Conservation (phyloP, 2,888 invertebrate species). For the Heteromyza rotundicornis region DNA sequence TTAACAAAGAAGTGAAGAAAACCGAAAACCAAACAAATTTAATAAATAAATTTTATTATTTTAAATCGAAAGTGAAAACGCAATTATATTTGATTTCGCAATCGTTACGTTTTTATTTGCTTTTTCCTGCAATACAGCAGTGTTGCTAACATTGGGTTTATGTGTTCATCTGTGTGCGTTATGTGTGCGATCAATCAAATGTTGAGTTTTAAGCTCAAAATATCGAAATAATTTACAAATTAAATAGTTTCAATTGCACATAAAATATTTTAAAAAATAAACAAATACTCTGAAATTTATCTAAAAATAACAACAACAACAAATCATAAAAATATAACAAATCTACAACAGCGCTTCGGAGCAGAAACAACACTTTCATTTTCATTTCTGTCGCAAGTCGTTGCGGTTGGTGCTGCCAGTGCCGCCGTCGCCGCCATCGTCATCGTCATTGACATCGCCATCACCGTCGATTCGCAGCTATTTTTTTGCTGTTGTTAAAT, state of each 20-base stretch:
- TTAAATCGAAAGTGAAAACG: neutral
- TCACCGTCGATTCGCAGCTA: no score
- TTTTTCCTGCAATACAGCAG: neutral
- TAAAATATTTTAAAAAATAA: neutral
- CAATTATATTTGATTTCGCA: neutral
- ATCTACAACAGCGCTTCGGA: neutral
- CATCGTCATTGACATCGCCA: neutral
- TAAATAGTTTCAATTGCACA: no score
- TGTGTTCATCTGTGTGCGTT: neutral
- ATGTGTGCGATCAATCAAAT: no score
- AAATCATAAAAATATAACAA: neutral
- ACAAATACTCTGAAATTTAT: neutral
- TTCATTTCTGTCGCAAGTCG: slow-evolving; percentile 34
- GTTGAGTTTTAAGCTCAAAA: no score
- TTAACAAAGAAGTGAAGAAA: neutral
- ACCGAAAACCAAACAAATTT: no score
- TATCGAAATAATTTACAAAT: no score
- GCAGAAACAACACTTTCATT: slow-evolving; percentile 44
- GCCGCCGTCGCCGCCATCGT: neutral
- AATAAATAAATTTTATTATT: neutral
- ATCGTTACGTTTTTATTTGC: neutral
- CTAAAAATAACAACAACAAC: neutral
- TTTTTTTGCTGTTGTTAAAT: slow-evolving; percentile 40
- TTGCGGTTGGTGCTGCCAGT: slow-evolving; percentile 15
- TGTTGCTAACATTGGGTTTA: neutral